Evolutionary conservation across 2,888 invertebrate species (phyloP), one percentile per base, ranked within the genome.

Genomic region (Leucania comma): DNA sequence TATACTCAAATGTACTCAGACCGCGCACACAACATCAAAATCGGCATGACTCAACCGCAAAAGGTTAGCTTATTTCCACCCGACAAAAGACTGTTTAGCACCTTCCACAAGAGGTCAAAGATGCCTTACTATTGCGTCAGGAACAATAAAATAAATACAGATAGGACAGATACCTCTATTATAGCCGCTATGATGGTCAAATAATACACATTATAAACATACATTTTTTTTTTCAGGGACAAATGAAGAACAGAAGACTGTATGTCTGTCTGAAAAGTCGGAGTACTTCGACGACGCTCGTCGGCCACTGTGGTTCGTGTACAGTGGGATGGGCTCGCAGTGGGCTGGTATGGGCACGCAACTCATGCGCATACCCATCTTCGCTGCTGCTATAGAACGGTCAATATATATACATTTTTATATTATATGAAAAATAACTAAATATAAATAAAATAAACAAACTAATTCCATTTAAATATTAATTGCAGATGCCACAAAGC

Each of bases 311-410:
- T 98, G 97, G 97, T 97, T 96, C 89, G 96, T 97, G 71, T 97
- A 97, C 93, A 97, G 97, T 74, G 97, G 97, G 1, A 97, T 98
- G 97, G 97, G 97, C 29, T 96, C 97, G 0, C 97, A 97, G 88
- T 97, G 97, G 97, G 90, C 96, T 38, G 97, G 97, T 32, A 97
- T 97, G 97, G 97, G 97, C 1, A 86, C 94, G 32, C 95, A 96
- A 58, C 95, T 98, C 84, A 96, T 98, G 97, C 91, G 94, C 59
- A 92, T 98, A 75, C 97, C 97, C 0, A 90, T 96, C 17, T 98
- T 98, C 87, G 94, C 96, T 10, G 91, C 92, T 26, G 93, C 96
- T 24, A 96, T 97, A 72, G 90, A 96, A 84, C 87, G 90, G 95
- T 95, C 87, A n/a, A 14, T 4, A 53, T 29, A 29, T 29, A 29